Evolutionary conservation across 2,888 invertebrate genomes (phyloP), one percentile per base, ranked within the genome.

Genomic region (Cephus pygmeus): DNA sequence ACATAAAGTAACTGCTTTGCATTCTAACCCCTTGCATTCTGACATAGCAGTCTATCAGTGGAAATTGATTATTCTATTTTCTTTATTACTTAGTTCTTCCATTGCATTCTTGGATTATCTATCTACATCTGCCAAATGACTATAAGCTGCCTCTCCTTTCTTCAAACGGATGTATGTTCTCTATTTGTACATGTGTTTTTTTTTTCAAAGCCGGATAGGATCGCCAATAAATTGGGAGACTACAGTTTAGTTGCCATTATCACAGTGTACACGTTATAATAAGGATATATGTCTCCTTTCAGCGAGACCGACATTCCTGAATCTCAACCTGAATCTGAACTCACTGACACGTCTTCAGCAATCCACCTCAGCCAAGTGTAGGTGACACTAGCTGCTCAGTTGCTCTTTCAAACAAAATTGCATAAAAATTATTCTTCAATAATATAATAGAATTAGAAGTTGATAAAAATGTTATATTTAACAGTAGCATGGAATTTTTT

Each of bases 291-390:
- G 84, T 89, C 88, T 90, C 88, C 88, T 90, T 91, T 94, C 98
- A 98, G 98, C 98, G 93, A 97, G 98, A 91, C 98, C 98, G 92
- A 98, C 98, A 92, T 98, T 98, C 95, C 96, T 98, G 94, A 98
- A 98, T 95, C 96, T 98, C 94, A 97, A 96, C 94, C 94, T 97
- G 94, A 97, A 97, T 94, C 95, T 97, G 93, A 97, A 97, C 94
- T 95, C 96, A 91, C 94, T 97, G 93, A 89, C 91, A 87, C 95
- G 97, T 93, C 95, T 96, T 91, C 96, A 96, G 93, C 97, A 96
- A 92, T 94, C 95, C 91, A 94, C 95, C 88, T 92, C 92, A 91
- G 92, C 93, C 92, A 97, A 97, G 96, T 96, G 97, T 97, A 97
- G 93, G 97, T 97, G 92, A 89, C 87, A 88, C 85, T 87, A 85